phyloP scores from a whole-genome alignment of 2,113 vertebrate species.

The Etia nguti region DNA sequence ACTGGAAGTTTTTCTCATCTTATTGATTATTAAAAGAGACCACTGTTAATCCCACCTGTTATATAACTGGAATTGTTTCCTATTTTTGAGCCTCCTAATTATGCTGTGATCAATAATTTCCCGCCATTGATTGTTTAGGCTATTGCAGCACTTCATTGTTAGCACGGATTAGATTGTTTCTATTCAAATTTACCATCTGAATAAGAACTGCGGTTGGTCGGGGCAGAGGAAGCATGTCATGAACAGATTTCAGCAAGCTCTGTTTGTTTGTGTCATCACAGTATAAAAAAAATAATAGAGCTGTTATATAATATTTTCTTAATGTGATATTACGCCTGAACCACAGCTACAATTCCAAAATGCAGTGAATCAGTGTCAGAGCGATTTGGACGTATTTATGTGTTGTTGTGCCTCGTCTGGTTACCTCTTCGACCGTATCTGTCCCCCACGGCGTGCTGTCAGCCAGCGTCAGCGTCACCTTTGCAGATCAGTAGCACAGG shows the following conservation, averaged over 20 bases:
- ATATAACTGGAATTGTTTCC: background rate
- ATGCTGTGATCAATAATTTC: background rate
- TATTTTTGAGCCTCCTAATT: background rate
- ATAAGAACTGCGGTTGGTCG: background rate
- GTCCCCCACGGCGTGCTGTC: conserved; percentile 1
- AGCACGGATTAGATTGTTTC: background rate
- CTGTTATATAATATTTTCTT: background rate
- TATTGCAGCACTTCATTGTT: background rate
- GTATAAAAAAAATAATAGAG: background rate
- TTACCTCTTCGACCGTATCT: background rate
- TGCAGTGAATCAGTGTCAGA: background rate
- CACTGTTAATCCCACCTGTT: background rate
- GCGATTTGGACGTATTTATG: background rate
- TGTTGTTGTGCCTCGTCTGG: background rate
- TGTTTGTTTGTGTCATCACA: background rate
- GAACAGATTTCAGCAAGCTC: background rate
- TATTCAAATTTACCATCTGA: background rate
- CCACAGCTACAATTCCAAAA: background rate
- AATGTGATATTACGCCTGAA: background rate
- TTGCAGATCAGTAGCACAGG: conserved; percentile 31
- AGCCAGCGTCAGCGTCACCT: conserved; percentile 25
- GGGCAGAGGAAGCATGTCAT: background rate
- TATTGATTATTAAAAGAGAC: background rate
- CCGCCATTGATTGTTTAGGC: background rate
- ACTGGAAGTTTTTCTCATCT: background rate